Base-by-base conservation (phyloP, 2,888 invertebrate genomes). In the Stenodera caucasica region DNA sequence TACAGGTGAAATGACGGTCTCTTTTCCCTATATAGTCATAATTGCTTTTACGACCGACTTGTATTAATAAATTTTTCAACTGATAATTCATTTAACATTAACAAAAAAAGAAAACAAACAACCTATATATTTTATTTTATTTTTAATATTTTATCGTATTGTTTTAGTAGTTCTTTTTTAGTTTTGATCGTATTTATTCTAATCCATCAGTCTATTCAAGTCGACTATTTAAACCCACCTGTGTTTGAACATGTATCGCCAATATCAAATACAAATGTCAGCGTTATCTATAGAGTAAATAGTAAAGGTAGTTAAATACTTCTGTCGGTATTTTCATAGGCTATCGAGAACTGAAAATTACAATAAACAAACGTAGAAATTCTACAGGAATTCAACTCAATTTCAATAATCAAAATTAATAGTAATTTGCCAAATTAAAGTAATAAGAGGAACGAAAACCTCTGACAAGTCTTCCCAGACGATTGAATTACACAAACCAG, bases 171-270 rank as follows among this genome's bases (percentile, higher is more conserved):
- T n/a, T n/a, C n/a, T n/a, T n/a, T n/a, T n/a, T n/a, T n/a, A n/a
- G n/a, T 26, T 26, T 26, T 26, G 26, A 4, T 26, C 26, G 26
- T 26, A 7, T 37, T 15, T 37, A 37, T 15, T 37, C 5, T 15
- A 14, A 37, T 37, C n/a, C 14, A 35, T 6, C 35, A 6, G n/a
- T 15, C 15, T 14, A n/a, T n/a, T n/a, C n/a, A n/a, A n/a, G n/a
- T n/a, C n/a, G n/a, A n/a, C 6, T 15, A 37, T 15, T 6, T 0
- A 37, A 37, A 40, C 40, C 40, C 40, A 40, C 40, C 40, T 40
- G 40, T 40, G 40, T 40, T 40, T 40, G 21, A 18, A 40, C 40
- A 40, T 40, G 40, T 40, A 40, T 40, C 21, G 18, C 40, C 37
- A 40, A 40, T 40, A 15, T 40, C 37, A 18, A 40, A 40, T 40